Conservation (phyloP, 2,113 vertebrate genomes). For the Daboia siamensis region DNA sequence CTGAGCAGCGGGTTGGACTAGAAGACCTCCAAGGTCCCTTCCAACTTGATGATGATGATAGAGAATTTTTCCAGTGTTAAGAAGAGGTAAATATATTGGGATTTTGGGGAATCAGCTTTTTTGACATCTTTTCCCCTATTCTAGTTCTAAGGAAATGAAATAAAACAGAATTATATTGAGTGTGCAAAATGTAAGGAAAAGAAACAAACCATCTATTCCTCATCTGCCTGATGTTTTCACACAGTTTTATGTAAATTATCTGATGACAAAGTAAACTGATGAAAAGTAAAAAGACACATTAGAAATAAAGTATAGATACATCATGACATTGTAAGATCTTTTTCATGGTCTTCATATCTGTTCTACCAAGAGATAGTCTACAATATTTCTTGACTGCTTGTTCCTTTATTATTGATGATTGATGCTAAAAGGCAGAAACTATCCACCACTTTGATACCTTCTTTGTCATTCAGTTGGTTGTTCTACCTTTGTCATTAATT, state of each 20-base stretch:
- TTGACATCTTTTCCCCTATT: not conserved
- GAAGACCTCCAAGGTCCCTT: too few relatives aligned
- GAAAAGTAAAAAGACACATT: not conserved
- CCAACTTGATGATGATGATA: not conserved
- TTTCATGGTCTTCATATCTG: not conserved
- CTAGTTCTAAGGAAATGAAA: not conserved
- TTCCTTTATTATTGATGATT: not conserved
- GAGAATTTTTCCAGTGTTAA: not conserved
- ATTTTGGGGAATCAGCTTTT: not conserved
- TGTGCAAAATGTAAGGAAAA: not conserved
- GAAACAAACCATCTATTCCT: not conserved
- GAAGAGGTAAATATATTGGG: not conserved
- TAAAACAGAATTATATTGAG: not conserved
- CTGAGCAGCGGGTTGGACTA: too few relatives aligned
- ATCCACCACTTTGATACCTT: not conserved
- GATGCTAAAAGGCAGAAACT: not conserved
- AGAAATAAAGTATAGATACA: not conserved
- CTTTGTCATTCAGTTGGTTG: not conserved
- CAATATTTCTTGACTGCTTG: not conserved
- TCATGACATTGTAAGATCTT: not conserved
- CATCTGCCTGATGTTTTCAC: not conserved
- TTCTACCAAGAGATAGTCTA: not conserved
- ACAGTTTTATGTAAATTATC: not conserved
- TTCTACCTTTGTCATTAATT: not conserved
- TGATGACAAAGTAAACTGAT: not conserved